phyloP scores from a whole-genome alignment of 2,113 vertebrate genomes.

The Gadus macrocephalus region DNA sequence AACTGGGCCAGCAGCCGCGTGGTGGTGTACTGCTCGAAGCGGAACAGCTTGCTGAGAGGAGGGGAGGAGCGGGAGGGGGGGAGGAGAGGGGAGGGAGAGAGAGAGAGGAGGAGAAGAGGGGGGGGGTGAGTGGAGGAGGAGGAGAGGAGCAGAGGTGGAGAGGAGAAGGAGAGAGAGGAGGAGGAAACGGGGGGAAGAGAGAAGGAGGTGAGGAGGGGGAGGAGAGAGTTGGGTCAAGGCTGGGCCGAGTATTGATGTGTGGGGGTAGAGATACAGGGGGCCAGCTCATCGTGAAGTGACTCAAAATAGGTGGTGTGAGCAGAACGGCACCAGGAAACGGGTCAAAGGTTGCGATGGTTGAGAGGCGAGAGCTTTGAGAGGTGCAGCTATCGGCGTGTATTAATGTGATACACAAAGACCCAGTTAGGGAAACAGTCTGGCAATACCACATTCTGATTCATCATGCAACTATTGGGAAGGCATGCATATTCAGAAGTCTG shows the following conservation, averaged over 20 bases:
- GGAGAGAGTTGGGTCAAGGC: background rate
- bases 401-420: too few species aligned
- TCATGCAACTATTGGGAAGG: background rate
- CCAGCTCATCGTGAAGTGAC: too few species aligned
- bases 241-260: background rate
- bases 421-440: too few species aligned
- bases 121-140: background rate
- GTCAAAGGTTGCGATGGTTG: too few species aligned
- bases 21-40: constrained; percentile 83
- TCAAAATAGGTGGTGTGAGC: too few species aligned
- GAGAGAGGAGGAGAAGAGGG: background rate
- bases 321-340: too few species aligned
- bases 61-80: background rate
- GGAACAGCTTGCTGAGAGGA: constrained; percentile 72
- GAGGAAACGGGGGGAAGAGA: background rate
- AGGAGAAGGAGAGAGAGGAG: background rate
- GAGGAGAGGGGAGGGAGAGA: background rate
- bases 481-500: background rate
- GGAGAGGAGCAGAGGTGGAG: background rate
- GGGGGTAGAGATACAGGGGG: too few species aligned
- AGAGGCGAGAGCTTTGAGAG: too few species aligned
- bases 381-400: too few species aligned
- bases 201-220: background rate
- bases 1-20: constrained; percentile 84
- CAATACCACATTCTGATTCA: too few species aligned